Base-by-base conservation (phyloP, 2,888 invertebrate species). In the Chironomus tentans region DNA sequence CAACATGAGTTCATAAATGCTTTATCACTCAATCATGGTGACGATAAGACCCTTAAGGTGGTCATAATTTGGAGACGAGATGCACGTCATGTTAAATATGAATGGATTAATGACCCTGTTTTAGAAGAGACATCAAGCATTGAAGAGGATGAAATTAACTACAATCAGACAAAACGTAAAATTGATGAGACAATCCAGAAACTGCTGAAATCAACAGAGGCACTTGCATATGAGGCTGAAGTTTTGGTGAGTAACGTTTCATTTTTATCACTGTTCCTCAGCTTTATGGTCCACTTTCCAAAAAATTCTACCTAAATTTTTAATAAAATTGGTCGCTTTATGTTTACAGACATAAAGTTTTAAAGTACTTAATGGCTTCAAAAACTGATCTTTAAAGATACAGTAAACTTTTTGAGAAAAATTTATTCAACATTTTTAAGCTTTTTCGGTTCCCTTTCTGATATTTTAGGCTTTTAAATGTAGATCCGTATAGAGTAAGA, bases 51-150 rank as follows among this genome's bases (percentile, higher is more conserved):
- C 65, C 86, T 93, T 77, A 89, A 93, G 79, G 89, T 97, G 77
- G 95, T 95, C 1, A 91, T 97, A 68, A 88, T 97, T 78, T 97
- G 97, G 96, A 88, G 97, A 1, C 88, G 92, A 61, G 95, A 96
- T 81, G 88, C 91, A 10, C 89, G 90, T n/a, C 91, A 92, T 79
- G 85, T 97, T 12, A 94, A 94, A 80, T 97, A 95, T 83, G 95
- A 96, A 83, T 97, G 97, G 95, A 87, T 88, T 70, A 85, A 84
- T 80, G 84, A 84, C 15, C 80, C 81, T 6, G 80, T 81, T 72
- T 77, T 82, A 65, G 79, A 80, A 71, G 69, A 78, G 80, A 77
- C 81, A 79, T 71, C 78, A 80, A 77, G 81, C 80, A 76, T 83
- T 77, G 79, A 81, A 38, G 81, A 81, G 77, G 79, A 84, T 79